Evolutionary conservation across 2,113 vertebrate genomes (phyloP), one percentile per base, ranked within the genome.

Genomic region (Macrotis lagotis): DNA sequence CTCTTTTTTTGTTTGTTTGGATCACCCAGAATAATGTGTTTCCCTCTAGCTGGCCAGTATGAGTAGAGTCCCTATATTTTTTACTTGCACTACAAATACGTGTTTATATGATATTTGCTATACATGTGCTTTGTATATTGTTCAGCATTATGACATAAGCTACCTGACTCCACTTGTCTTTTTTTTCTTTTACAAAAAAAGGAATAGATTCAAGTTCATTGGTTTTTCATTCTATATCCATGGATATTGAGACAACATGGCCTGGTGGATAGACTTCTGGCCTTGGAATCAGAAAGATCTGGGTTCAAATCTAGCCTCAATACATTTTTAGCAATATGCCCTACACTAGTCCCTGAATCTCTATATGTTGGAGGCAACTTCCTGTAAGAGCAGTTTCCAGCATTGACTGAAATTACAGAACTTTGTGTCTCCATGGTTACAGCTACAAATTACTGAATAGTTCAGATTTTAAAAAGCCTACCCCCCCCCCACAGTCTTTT

Each of bases 11-110:
- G 88, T 51, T 53, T 52, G n/a, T n/a, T 59, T 59, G 53, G 97
- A 98, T 98, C 91, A 94, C 95, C 98, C 97, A 96, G 97, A 98
- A 98, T 97, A 96, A 95, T 83, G 97, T 98, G 98, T 98, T 98
- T 98, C 98, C 98, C 96, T 98, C 96, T 97, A 98, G 98, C 98
- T 98, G 98, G 98, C 98, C 98, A 98, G 98, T 98, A 98, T 97
- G 97, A 98, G 95, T 98, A 98, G 98, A 98, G 96, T 98, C 98
- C 98, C 98, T 98, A 12, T 98, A 97, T 97, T 98, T 90, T 98
- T 98, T 98, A 98, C 98, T 98, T 99, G 98, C 98, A 98, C 98
- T 98, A 98, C 98, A 98, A 98, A 98, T 98, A 98, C 97, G 98
- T 98, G 98, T 98, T 98, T 98, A 22, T 98, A 97, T 98, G 97